Base-by-base conservation (phyloP, 2,888 invertebrate genomes). In the Xanthorhoe designata region DNA sequence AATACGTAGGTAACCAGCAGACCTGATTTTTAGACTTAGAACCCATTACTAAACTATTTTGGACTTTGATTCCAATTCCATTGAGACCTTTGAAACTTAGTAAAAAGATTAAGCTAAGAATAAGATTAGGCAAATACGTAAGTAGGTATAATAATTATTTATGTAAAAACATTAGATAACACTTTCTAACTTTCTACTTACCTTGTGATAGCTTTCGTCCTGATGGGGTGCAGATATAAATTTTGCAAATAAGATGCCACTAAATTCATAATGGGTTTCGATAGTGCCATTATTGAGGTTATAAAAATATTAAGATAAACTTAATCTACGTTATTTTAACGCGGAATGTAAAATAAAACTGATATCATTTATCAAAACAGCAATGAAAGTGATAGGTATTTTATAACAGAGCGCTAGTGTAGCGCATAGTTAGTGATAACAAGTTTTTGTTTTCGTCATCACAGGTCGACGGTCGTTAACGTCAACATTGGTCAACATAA, bases 201-300 rank as follows among this genome's bases (percentile, higher is more conserved):
- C 97, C 97, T 96, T 66, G 96, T 97, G 60, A 97, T 88, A 45
- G 97, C 95, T 92, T 97, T 97, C 0, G 97, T 97, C 82, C 95
- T 95, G 61, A 97, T 92, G 0, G 97, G 97, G 87, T 96, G 95
- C 69, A 95, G 94, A 82, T 96, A 97, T 56, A 97, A 91, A 82
- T 96, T 96, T 76, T 96, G 95, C 79, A 97, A 95, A 89, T 97
- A 97, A 49, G 95, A 94, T 57, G 95, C 95, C 38, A 96, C 79
- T 60, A 96, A 89, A 76, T 95, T 94, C 85, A 96, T 95, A 62
- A 97, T 81, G 9, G 97, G 96, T 87, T 96, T 97, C 24, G 96
- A 96, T 68, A 96, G 89, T 61, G 95, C 91, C 96, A 96, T 96
- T 82, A 86, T 94, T 58, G n/a, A 60, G 56, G 54, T 54, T 68